phyloP scores from a whole-genome alignment of 2,113 vertebrate species.

The Cepphus grylle region DNA sequence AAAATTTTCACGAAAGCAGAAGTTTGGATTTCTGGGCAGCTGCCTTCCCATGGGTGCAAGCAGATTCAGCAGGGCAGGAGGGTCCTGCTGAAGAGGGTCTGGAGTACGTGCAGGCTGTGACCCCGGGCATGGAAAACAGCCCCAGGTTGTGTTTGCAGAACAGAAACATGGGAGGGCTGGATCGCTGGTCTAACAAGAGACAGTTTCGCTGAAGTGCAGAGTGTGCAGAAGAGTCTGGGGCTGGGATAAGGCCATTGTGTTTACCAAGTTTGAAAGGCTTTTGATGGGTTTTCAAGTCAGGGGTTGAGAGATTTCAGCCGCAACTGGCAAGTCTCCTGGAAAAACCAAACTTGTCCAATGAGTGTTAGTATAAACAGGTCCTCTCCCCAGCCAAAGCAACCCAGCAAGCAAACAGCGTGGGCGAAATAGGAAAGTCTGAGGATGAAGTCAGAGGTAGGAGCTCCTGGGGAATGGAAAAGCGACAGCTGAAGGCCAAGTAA shows the following conservation, averaged over 20 bases:
- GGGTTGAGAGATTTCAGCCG: background rate
- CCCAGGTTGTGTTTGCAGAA: background rate
- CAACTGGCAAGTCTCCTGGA: background rate
- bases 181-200: background rate
- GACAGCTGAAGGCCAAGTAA: background rate
- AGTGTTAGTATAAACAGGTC: background rate
- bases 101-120: background rate
- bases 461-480: background rate
- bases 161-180: background rate
- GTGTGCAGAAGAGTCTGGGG: background rate
- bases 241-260: background rate
- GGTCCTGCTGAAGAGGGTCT: background rate
- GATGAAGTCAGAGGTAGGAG: background rate
- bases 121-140: background rate
- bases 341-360: background rate
- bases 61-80: background rate
- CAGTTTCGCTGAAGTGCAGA: background rate
- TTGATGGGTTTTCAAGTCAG: background rate
- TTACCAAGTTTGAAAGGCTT: background rate
- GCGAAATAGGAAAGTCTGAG: background rate
- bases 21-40: background rate
- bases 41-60: background rate
- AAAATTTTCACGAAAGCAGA: background rate
- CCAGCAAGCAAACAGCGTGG: background rate
- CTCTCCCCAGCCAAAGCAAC: background rate